These are phyloP conservation scores for Chionis minor DNA, from an alignment of 2,113 vertebrate species.

Conservation along the genomic window DNA sequence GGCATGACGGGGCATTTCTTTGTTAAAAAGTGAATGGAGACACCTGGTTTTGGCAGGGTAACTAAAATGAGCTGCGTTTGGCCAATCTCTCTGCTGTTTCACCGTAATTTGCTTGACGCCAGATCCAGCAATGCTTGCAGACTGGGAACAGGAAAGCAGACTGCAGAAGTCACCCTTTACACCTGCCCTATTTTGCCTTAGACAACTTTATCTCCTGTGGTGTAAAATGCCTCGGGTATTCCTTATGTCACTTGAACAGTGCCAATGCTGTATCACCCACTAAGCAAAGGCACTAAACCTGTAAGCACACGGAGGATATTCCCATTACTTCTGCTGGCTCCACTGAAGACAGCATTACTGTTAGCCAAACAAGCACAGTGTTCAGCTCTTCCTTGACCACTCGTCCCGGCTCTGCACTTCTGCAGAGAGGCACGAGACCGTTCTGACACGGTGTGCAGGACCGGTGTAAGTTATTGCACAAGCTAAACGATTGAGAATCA, in stretches of 20 bases:
- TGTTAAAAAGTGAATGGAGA: constrained; percentile 29
- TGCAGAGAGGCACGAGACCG: not conserved
- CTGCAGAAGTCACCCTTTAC: not conserved
- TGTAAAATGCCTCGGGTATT: not conserved
- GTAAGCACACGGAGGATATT: not conserved
- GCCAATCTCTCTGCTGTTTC: not conserved
- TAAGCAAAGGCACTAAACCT: not conserved
- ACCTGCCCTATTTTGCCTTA: not conserved
- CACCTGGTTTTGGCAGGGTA: constrained; percentile 14
- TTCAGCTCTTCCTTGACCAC: not conserved
- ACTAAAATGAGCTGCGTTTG: not conserved
- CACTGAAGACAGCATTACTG: not conserved
- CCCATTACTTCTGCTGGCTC: not conserved
- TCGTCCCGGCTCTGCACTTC: not conserved
- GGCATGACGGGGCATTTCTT: constrained; percentile 21
- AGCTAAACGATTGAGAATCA: not conserved
- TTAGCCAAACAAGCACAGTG: not conserved
- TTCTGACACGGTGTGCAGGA: not conserved
- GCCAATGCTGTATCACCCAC: not conserved
- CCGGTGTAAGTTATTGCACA: not conserved
- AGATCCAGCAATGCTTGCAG: not conserved
- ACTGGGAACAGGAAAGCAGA: not conserved
- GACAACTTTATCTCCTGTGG: not conserved
- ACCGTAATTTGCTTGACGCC: not conserved
- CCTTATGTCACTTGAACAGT: not conserved